Evolutionary conservation across 2,113 vertebrate genomes (phyloP).

Genomic region (Osmerus eperlanus): DNA sequence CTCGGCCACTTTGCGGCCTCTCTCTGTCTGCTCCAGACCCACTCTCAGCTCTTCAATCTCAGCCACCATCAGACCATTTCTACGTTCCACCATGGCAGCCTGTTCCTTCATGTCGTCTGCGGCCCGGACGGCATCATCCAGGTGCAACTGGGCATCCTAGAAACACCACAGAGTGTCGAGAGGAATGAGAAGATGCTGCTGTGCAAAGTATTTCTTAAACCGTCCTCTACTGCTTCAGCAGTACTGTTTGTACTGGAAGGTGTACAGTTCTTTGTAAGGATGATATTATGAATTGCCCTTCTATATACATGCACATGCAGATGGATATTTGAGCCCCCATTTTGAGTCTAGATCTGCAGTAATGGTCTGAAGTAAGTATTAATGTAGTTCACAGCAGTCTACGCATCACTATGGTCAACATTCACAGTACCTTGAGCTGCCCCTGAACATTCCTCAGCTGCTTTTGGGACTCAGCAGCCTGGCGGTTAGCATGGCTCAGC

Average conservation of each 20-base stretch:
- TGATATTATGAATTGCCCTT: no score
- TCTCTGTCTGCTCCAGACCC: constrained; percentile 76
- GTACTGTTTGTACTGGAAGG: no score
- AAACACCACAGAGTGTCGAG: neutral
- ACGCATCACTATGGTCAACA: neutral
- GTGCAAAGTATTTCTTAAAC: neutral
- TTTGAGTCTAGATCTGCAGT: no score
- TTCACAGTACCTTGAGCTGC: constrained; percentile 60
- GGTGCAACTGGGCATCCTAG: constrained; percentile 14
- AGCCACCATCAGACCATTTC: constrained; percentile 71
- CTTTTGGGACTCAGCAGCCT: constrained; percentile 66
- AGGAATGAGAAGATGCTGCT: neutral
- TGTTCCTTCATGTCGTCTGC: constrained; percentile 75
- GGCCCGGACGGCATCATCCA: neutral
- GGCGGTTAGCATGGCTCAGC: constrained; percentile 64
- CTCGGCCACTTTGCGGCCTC: constrained; percentile 74
- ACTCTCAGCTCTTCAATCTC: constrained; percentile 75
- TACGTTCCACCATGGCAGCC: constrained; percentile 76
- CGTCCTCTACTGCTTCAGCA: neutral
- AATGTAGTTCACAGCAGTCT: neutral
- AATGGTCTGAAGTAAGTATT: neutral
- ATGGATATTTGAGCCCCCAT: no score
- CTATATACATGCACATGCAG: no score
- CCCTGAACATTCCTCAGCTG: constrained; percentile 64
- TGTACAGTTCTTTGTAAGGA: no score